Base-by-base conservation (phyloP, 2,888 invertebrate species). In the Pinctada fucata region DNA sequence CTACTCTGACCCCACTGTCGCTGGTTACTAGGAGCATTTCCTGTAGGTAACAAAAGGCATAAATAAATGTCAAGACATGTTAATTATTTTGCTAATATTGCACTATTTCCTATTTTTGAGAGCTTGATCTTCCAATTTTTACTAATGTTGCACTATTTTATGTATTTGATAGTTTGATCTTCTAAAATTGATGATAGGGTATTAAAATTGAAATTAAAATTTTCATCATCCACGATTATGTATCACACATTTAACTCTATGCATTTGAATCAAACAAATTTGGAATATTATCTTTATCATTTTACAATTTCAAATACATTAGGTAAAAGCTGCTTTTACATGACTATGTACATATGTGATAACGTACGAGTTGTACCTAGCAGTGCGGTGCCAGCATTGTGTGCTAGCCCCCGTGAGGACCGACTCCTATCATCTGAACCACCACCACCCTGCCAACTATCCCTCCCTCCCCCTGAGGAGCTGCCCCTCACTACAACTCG, bases 1-100 rank as follows among this genome's bases (percentile, higher is more conserved):
- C 79, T 64, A 5, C 84, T 82, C 45, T 81, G 68, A 2, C 86
- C 86, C 86, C 86, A 86, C 49, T 65, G 58, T 63, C 68, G 80
- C 45, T 83, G 78, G 58, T 83, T 82, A 47, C 75, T 79, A 50
- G 78, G 67, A 3, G 75, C 78, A 75, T 58, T 77, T 58, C 78
- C 80, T 80, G 66, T 4, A 72, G 63, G 49, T 50, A 58, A 64
- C 5, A 52, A 76, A 64, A 63, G 4, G 3, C 8, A n/a, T 13
- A 31, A 3, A 3, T 0, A n/a, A 73, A 65, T 47, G 45, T 64
- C n/a, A 31, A 31, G 31, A 31, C 31, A 31, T 31, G 31, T 31
- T 31, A 31, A 16, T n/a, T 2, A 16, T 13, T 51, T 13, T 6
- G 13, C 4, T 5, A 49, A 31, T 48, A 16, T 4, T 5, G 31